Conservation (phyloP, 2,888 invertebrate genomes). For the Sinotaia quadrata region DNA sequence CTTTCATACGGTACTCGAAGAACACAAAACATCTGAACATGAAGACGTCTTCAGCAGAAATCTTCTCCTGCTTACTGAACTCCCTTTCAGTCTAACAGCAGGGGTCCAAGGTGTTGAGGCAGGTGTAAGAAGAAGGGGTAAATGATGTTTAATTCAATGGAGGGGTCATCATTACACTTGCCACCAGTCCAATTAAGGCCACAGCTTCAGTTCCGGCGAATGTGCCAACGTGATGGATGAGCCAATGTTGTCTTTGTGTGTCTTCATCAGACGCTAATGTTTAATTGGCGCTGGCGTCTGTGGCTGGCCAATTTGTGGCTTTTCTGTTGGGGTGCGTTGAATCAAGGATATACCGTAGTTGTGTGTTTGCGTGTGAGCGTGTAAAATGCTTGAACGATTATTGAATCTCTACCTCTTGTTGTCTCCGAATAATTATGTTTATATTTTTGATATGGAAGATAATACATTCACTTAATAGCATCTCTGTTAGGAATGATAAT, state of each 20-base stretch:
- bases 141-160: constrained; percentile 7
- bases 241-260: not conserved
- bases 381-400: too few relatives aligned
- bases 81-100: too few relatives aligned
- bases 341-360: not conserved
- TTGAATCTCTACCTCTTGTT: too few relatives aligned
- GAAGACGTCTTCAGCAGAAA: too few relatives aligned
- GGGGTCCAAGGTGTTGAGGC: constrained; percentile 3
- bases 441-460: too few relatives aligned
- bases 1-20: too few relatives aligned
- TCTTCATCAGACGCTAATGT: not conserved
- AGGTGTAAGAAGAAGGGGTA: constrained; percentile 1
- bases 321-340: not conserved
- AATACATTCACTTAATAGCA: too few relatives aligned
- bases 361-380: not conserved
- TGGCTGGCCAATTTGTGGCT: not conserved
- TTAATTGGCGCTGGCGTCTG: constrained; percentile 5
- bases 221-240: not conserved
- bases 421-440: too few relatives aligned
- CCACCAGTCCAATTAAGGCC: not conserved
- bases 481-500: too few relatives aligned
- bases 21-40: too few relatives aligned
- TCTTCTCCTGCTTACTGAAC: too few relatives aligned
- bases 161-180: not conserved
- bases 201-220: not conserved